Evolutionary conservation across 2,888 invertebrate genomes (phyloP).

Genomic region (Congeria kusceri): DNA sequence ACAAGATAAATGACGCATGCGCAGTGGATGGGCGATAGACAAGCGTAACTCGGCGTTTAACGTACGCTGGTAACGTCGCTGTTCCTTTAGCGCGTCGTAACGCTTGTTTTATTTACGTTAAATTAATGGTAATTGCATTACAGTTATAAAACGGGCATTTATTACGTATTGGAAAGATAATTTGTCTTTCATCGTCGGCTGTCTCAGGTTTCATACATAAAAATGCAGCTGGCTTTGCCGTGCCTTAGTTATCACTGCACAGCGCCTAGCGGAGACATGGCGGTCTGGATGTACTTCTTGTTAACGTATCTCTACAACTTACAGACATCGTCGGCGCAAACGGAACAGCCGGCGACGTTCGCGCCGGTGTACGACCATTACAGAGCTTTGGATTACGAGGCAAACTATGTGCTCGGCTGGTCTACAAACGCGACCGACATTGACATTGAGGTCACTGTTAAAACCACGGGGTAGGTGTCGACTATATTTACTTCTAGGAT

Average conservation of each 20-base stretch:
- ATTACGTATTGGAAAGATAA: no score
- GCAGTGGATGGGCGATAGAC: background rate
- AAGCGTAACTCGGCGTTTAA: background rate
- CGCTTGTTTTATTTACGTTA: no score
- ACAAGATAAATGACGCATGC: slow-evolving; percentile 1
- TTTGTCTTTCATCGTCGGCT: no score
- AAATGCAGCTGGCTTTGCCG: background rate
- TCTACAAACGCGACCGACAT: slow-evolving; percentile 65
- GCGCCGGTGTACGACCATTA: slow-evolving; percentile 16
- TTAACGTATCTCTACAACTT: background rate
- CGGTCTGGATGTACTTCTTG: slow-evolving; percentile 3
- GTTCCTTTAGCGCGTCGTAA: no score
- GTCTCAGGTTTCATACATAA: background rate
- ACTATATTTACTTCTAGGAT: no score
- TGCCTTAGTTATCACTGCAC: background rate
- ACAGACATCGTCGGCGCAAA: background rate
- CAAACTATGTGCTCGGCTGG: slow-evolving; percentile 71
- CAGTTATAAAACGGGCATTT: no score
- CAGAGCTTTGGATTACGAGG: slow-evolving; percentile 49
- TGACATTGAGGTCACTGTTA: slow-evolving; percentile 66
- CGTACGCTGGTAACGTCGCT: no score
- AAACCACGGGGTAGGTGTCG: slow-evolving; percentile 88
- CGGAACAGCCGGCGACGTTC: background rate
- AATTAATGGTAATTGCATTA: no score
- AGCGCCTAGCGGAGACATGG: background rate